Evolutionary conservation across 1,140 invertebrate species (phyloP), one percentile per base, ranked within the genome.

Genomic region (Anoplolepis gracilipes): DNA sequence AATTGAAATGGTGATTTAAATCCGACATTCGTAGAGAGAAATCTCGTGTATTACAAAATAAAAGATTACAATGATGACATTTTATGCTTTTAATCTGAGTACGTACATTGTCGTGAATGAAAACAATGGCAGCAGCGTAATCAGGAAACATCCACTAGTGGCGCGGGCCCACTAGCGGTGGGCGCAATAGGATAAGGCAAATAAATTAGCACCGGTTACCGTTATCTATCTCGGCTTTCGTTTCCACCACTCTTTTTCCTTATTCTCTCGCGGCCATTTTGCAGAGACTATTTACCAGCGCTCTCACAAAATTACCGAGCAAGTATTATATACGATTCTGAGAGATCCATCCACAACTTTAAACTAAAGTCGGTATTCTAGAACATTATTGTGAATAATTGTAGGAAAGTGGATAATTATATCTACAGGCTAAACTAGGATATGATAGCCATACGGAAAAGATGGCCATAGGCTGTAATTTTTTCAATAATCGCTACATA

Each of bases 251-350:
- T 59, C 64, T 72, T 72, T 77, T 22, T 77, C 25, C 78, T 85
- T 55, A 61, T 53, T 65, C 84, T 42, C 77, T 28, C 36, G 57
- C 59, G 70, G 55, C 76, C 65, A 79, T 90, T 91, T 88, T 65
- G 76, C 67, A 57, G 70, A 72, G 87, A 91, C 88, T 89, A 89
- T 92, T 91, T 91, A 86, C 84, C 72, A n/a, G 73, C 53, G 67
- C 67, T 85, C 85, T 87, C 85, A 49, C 46, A 91, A 91, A 92
- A 92, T 92, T 89, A 91, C 88, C 88, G 77, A 86, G 86, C 73
- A 84, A 90, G 88, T 86, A 86, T 91, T 90, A 86, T 87, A 87
- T 49, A 67, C 11, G 49, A 64, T 46, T 11, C 72, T 57, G 25
- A 19, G 69, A 69, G 73, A 88, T 85, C 87, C 77, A 61, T 61